These are phyloP conservation scores for Tenebrosternarchus preto DNA, from an alignment of 2,113 vertebrate species.

Conservation along the genomic window DNA sequence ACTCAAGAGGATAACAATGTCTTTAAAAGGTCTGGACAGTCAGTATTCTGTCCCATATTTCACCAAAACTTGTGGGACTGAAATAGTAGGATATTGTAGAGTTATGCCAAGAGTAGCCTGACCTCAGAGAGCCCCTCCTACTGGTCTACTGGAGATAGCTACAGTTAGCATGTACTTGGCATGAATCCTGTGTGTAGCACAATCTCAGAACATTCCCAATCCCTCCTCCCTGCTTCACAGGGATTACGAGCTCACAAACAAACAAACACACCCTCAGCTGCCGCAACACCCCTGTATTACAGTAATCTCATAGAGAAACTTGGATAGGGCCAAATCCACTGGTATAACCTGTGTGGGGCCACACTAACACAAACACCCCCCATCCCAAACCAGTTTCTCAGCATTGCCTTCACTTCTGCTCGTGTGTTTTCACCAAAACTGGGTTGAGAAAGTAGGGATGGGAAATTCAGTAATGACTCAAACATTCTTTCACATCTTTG, in stretches of 20 bases:
- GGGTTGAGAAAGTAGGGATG: too few relatives aligned
- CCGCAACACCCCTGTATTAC: neutral
- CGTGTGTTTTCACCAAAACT: neutral
- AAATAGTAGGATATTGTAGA: conserved; percentile 31
- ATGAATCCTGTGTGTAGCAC: conserved; percentile 6
- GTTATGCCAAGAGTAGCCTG: neutral
- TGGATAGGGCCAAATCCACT: neutral
- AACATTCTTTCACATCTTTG: too few relatives aligned
- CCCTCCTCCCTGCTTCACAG: neutral
- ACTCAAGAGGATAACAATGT: neutral
- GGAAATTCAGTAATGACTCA: too few relatives aligned
- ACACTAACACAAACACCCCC: too few relatives aligned
- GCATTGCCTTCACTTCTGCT: neutral
- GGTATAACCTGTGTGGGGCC: neutral
- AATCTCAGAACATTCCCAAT: conserved; percentile 21
- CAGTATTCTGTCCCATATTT: neutral
- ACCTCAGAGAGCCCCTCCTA: conserved; percentile 16
- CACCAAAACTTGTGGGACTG: conserved; percentile 16
- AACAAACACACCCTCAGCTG: conserved; percentile 35
- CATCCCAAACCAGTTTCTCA: neutral
- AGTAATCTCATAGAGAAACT: conserved; percentile 22
- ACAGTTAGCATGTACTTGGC: conserved; percentile 17
- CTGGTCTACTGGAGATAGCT: conserved; percentile 33
- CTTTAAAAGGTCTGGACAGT: neutral
- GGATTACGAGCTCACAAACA: conserved; percentile 36